phyloP scores from a whole-genome alignment of 2,797 vertebrate species.

The Allobates femoralis region DNA sequence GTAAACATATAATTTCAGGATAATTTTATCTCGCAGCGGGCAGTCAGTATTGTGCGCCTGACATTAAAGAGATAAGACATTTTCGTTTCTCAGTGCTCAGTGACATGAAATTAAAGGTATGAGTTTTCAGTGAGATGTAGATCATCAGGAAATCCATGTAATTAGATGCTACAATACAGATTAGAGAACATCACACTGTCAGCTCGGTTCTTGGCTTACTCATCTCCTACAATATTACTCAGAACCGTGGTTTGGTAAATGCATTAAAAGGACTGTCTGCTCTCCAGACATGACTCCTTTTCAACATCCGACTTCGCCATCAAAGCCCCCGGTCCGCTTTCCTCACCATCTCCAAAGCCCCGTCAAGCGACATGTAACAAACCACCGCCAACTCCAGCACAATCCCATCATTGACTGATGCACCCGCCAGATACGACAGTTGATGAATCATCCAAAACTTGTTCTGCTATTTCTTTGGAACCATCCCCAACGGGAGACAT shows the following conservation, averaged over 20 bases:
- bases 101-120: constrained; percentile 52
- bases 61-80: constrained; percentile 39
- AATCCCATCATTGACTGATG: too few relatives aligned
- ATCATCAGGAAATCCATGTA: constrained; percentile 35
- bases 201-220: neutral
- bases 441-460: too few relatives aligned
- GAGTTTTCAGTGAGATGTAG: neutral
- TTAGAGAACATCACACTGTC: neutral
- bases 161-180: constrained; percentile 37
- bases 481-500: too few relatives aligned
- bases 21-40: constrained; percentile 55
- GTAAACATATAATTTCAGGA: constrained; percentile 53
- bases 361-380: too few relatives aligned
- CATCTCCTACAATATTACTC: constrained; percentile 19
- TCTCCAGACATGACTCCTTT: too few relatives aligned
- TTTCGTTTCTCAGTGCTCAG: neutral
- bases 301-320: too few relatives aligned
- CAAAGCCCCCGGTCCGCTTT: too few relatives aligned
- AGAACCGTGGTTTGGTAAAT: neutral
- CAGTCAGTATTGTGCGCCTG: constrained; percentile 34
- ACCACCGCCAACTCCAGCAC: too few relatives aligned
- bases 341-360: too few relatives aligned
- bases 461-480: too few relatives aligned
- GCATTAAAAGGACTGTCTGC: too few relatives aligned
- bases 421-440: too few relatives aligned